These are phyloP conservation scores for Turritopsis dohrnii DNA, from an alignment of 30 jellyfish, hydroid and myxozoan genomes.

Conservation along the genomic window DNA sequence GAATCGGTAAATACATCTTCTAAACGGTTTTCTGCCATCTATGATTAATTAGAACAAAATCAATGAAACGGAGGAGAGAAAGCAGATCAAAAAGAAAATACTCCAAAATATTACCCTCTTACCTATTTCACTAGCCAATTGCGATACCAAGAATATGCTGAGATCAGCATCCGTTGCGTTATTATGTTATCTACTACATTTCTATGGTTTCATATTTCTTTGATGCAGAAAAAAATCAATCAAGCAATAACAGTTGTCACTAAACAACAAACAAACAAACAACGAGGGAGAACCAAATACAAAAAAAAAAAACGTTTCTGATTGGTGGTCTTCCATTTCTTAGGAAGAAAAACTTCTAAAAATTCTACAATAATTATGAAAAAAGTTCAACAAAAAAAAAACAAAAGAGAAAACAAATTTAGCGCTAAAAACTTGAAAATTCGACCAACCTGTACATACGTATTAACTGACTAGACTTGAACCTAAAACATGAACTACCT, in stretches of 20 bases:
- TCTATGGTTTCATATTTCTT: neutral
- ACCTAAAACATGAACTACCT: neutral
- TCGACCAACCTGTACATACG: neutral
- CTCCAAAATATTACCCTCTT: too few relatives aligned
- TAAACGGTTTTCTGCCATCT: slow-evolving; percentile 12
- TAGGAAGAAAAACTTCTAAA: neutral
- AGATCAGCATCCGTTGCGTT: neutral
- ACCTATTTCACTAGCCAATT: neutral
- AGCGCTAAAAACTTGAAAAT: neutral
- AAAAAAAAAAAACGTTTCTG: neutral
- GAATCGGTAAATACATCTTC: slow-evolving; percentile 70
- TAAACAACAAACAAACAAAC: neutral
- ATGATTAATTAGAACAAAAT: neutral
- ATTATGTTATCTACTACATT: neutral
- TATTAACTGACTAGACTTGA: neutral
- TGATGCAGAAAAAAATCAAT: neutral
- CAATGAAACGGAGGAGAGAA: neutral
- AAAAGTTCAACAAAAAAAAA: neutral
- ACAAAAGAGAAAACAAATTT: neutral
- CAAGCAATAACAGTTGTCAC: neutral
- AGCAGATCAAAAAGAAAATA: too few relatives aligned
- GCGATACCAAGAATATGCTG: neutral
- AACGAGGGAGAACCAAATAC: too few relatives aligned
- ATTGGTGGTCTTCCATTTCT: neutral
- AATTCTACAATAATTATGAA: neutral